Evolutionary conservation across 2,113 vertebrate genomes (phyloP).

Genomic region (Porphyrio hochstetteri): DNA sequence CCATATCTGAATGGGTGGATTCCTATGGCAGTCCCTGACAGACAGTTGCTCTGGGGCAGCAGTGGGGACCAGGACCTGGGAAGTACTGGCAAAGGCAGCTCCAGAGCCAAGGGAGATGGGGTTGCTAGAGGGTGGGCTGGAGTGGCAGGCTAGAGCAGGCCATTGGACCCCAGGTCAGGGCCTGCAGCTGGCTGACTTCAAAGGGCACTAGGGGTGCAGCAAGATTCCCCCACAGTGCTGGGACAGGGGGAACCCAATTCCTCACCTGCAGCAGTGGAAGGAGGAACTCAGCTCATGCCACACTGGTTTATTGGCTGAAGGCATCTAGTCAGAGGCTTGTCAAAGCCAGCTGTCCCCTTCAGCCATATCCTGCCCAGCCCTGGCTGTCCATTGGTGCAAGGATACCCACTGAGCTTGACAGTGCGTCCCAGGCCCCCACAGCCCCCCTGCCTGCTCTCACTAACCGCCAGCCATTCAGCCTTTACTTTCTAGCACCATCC

Average conservation of each 20-base stretch:
- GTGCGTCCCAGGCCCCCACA: neutral
- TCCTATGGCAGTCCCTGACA: neutral
- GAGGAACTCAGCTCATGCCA: neutral
- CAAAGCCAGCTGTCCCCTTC: neutral
- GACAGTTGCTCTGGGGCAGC: neutral
- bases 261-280: neutral
- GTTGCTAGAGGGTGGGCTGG: neutral
- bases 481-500: neutral
- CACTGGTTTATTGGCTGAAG: neutral
- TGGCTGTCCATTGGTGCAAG: neutral
- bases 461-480: neutral
- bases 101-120: rapidly evolving
- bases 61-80: neutral
- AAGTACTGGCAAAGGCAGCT: neutral
- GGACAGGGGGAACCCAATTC: neutral
- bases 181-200: neutral
- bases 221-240: neutral
- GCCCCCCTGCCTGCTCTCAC: neutral
- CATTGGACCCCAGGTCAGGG: neutral
- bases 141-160: neutral
- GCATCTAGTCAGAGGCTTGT: neutral
- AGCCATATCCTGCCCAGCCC: neutral
- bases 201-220: neutral
- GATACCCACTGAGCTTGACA: neutral
- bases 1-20: neutral